Base-by-base conservation (phyloP, 2,888 invertebrate species). In the Pseudococcus jackbeardsleyi region DNA sequence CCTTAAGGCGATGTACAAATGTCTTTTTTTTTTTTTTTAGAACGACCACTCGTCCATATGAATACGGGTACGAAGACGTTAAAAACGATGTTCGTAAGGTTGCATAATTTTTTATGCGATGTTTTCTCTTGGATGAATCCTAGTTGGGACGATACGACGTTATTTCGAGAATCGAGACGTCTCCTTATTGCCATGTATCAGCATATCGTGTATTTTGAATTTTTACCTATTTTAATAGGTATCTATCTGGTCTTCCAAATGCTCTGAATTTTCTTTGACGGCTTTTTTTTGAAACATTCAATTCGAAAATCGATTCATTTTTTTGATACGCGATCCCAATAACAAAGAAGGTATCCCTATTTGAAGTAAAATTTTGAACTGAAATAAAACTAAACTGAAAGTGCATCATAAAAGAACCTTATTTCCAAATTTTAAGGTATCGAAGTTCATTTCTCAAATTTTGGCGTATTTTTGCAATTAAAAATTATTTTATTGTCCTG, bases 181-280 rank as follows among this genome's bases (percentile, higher is more conserved):
- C 94, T 96, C 88, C 91, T 95, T 0, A 94, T 94, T 88, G 96
- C 96, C 0, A 94, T 95, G 91, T 92, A 95, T 91, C 97, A 97
- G 91, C 94, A 96, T 89, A 94, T 97, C 59, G 92, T 94, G 0
- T 96, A 95, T 91, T 94, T 94, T 90, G 96, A 96, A 91, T 96
- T 95, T 93, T 91, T 96, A 59, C 96, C 96, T 0, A 92, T 94
- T 54, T 91, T 96, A 22, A 91, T 96, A 90, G 96, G 96, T 94
- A 91, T 11, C 6, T 82, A 39, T 54, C n/a, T 54, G 15, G n/a
- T 54, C 5, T 33, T 33, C 3, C 54, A 0, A 54, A 54, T 54
- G 15, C 48, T 42, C 26, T 33, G 3, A 33, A 33, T 33, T 33
- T 33, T 33, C 26, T 33, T 33, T 2, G 1, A 3, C 3, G 26